These are phyloP conservation scores for Trichomycterus rosablanca DNA, from an alignment of 2,113 vertebrate species.

Conservation along the genomic window DNA sequence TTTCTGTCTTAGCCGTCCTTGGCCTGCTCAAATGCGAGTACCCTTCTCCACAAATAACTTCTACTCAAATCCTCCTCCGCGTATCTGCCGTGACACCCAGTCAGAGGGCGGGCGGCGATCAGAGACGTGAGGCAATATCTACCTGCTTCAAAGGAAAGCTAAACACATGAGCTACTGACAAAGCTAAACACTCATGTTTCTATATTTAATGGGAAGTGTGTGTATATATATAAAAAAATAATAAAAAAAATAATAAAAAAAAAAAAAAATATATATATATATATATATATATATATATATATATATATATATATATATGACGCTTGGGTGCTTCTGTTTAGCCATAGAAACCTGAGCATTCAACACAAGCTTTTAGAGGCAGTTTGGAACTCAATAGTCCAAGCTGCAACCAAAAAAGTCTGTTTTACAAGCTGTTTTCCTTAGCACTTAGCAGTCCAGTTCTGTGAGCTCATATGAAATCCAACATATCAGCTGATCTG, in stretches of 20 bases:
- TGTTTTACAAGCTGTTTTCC: too few relatives aligned
- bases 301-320: too few relatives aligned
- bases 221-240: slow-evolving; percentile 9
- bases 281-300: too few relatives aligned
- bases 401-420: too few relatives aligned
- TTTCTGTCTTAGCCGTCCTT: slow-evolving; percentile 19
- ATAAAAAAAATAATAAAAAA: slow-evolving; percentile 10
- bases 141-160: slow-evolving; percentile 31
- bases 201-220: slow-evolving; percentile 23
- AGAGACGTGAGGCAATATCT: slow-evolving; percentile 44
- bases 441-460: too few relatives aligned
- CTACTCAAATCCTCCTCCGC: slow-evolving; percentile 32
- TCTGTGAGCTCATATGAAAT: too few relatives aligned
- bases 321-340: too few relatives aligned
- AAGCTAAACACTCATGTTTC: slow-evolving; percentile 27
- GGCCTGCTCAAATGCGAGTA: background rate
- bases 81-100: slow-evolving; percentile 29
- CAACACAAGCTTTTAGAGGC: too few relatives aligned
- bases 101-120: slow-evolving; percentile 35
- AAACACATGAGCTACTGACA: slow-evolving; percentile 31
- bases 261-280: too few relatives aligned
- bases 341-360: too few relatives aligned
- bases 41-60: slow-evolving; percentile 28
- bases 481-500: too few relatives aligned
- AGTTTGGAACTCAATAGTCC: too few relatives aligned